These are phyloP conservation scores for Tachina fera DNA, from an alignment of 2,888 invertebrate genomes.

Conservation along the genomic window DNA sequence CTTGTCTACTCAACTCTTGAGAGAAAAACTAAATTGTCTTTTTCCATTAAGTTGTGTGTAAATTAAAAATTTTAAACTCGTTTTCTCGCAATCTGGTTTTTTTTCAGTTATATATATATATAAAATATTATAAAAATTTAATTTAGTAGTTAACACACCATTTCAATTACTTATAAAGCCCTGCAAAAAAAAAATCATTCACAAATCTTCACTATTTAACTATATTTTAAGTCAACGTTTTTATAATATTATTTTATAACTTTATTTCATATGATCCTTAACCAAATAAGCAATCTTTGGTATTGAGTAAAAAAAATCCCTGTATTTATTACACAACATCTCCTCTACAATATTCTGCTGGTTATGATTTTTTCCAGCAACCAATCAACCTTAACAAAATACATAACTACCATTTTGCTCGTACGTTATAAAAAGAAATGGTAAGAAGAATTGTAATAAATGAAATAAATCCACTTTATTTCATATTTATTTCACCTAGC, in stretches of 20 bases:
- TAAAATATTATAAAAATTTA: no score
- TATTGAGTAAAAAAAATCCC: neutral
- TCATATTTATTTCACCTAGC: neutral
- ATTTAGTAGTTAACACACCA: no score
- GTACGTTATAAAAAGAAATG: conserved; percentile 6
- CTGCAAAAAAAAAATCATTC: neutral
- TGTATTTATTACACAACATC: no score
- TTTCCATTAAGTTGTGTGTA: no score
- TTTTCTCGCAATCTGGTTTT: no score
- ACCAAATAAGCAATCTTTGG: neutral
- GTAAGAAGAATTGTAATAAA: neutral
- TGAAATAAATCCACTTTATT: conserved; percentile 36
- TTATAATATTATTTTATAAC: neutral
- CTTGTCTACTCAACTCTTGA: no score
- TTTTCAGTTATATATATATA: no score
- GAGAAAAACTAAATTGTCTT: no score
- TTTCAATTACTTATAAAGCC: neutral
- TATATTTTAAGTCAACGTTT: neutral
- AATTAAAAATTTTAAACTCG: no score
- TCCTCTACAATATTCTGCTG: neutral
- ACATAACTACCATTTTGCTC: conserved; percentile 22
- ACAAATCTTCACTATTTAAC: neutral
- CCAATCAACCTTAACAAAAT: conserved; percentile 41
- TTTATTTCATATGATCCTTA: neutral
- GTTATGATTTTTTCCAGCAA: neutral